phyloP scores from a whole-genome alignment of 2,797 vertebrate species.

The Champsocephalus gunnari region DNA sequence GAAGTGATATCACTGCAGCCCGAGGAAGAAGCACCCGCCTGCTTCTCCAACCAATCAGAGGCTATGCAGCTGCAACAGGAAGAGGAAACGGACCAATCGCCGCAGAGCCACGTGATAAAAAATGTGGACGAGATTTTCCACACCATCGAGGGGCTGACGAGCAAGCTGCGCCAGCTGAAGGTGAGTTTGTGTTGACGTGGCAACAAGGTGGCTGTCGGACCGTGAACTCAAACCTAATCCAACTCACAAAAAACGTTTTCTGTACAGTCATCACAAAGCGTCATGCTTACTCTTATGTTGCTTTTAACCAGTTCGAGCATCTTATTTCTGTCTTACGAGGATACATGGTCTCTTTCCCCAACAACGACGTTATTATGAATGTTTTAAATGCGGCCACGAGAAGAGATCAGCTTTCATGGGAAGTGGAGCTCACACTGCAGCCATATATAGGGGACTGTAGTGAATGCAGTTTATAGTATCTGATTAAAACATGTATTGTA shows the following conservation, averaged over 20 bases:
- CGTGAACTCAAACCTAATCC: neutral
- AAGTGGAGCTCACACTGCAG: neutral
- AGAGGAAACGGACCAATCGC: conserved; percentile 46
- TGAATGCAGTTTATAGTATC: neutral
- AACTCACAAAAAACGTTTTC: neutral
- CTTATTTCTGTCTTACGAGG: neutral
- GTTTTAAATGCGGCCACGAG: too few species aligned
- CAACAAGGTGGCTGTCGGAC: neutral
- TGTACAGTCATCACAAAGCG: neutral
- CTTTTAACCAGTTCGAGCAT: neutral
- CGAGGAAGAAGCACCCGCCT: conserved; percentile 19
- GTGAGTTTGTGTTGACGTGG: conserved; percentile 57
- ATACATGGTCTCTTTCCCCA: neutral
- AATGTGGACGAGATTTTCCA: conserved; percentile 85
- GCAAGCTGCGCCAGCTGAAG: conserved; percentile 80
- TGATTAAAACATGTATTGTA: too few species aligned
- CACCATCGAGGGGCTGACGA: conserved; percentile 82
- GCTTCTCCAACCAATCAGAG: conserved; percentile 38
- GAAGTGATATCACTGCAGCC: conserved; percentile 37
- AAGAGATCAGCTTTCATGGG: neutral
- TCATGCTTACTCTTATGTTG: neutral
- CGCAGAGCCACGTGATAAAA: conserved; percentile 75
- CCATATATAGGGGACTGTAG: neutral
- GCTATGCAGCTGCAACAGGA: conserved; percentile 33
- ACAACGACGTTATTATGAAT: neutral